Percentiles rank a stretch among this genome's conserved stretches.
These are phyloP conservation scores for Pachyrhynchus sulphureomaculatus DNA, from an alignment of 1,140 invertebrate genomes.

Conservation along the genomic window DNA sequence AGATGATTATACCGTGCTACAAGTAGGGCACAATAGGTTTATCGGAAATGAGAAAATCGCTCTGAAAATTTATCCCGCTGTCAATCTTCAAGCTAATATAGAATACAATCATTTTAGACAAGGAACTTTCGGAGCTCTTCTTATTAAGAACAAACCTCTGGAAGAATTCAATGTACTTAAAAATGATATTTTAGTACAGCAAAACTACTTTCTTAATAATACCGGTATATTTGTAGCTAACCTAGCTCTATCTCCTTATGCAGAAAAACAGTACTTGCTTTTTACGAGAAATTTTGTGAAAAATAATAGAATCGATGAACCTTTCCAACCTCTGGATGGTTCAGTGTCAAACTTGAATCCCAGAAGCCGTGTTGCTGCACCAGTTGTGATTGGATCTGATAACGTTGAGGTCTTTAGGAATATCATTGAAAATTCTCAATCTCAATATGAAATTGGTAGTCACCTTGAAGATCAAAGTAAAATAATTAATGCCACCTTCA, in stretches of 20 bases:
- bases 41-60: conserved; percentile 73
- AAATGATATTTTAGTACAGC: conserved; percentile 73
- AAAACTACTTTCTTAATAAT: conserved; percentile 89
- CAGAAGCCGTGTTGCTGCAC: conserved; percentile 83
- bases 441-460: conserved; percentile 91
- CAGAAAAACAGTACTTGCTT: conserved; percentile 71
- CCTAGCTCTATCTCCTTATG: conserved; percentile 84
- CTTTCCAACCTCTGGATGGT: conserved; percentile 69
- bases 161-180: conserved; percentile 70
- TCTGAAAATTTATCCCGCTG: conserved; percentile 78
- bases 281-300: conserved; percentile 89
- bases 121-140: conserved; percentile 79
- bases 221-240: conserved; percentile 84
- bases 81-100: conserved; percentile 77
- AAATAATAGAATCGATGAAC: conserved; percentile 85
- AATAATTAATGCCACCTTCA: conserved; percentile 89
- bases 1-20: conserved; percentile 62
- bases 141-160: conserved; percentile 79
- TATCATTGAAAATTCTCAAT: conserved; percentile 87
- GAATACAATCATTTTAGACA: conserved; percentile 87
- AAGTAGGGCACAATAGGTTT: conserved; percentile 86
- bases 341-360: conserved; percentile 73
- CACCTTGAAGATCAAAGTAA: conserved; percentile 93
- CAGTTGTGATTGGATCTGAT: conserved; percentile 84
- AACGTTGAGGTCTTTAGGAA: conserved; percentile 91